Base-by-base conservation (phyloP, 2,113 vertebrate genomes). In the Dipodomys ordii region DNA sequence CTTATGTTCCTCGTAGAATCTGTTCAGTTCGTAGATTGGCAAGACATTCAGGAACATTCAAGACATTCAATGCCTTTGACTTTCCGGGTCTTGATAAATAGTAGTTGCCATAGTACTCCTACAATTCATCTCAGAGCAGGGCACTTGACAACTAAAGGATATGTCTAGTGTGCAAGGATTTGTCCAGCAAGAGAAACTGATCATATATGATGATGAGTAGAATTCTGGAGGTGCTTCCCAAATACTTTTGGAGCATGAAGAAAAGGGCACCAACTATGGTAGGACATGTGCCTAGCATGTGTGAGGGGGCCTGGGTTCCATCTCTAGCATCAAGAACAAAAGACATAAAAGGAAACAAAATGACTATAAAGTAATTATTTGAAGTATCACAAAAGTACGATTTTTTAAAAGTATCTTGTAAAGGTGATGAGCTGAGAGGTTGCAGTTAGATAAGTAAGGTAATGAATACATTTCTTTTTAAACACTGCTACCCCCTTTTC, bases 11-110 rank as follows among this genome's bases (percentile, higher is more conserved):
- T 84, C 49, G 11, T 60, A 53, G 22, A 32, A 64, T 19, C 20
- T 83, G 2, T 65, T 92, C 67, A 46, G 0, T 74, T 76, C 49
- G 44, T 62, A 25, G 62, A 1, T 60, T 30, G 65, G 3, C 79
- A 67, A 95, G 30, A 72, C 13, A 16, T 72, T 87, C 10, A 86
- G n/a, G 39, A 39, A 39, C 39, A 39, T 39, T 39, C 39, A 39
- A 39, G 39, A 39, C 39, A 39, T 30, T 49, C 49, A 49, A 12
- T 49, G 9, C 32, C 35, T 92, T 27, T 85, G n/a, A 82, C 46
- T 91, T 71, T 57, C 27, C 85, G 71, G 28, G 22, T 62, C 77
- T 87, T 84, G 73, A 77, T 81, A 83, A 88, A 44, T 84, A 90
- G n/a, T 18, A 62, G 35, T 84, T 74, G 35, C 1, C 79, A 28